phyloP scores from a whole-genome alignment of 2,113 vertebrate genomes.

The Chiloscyllium plagiosum region DNA sequence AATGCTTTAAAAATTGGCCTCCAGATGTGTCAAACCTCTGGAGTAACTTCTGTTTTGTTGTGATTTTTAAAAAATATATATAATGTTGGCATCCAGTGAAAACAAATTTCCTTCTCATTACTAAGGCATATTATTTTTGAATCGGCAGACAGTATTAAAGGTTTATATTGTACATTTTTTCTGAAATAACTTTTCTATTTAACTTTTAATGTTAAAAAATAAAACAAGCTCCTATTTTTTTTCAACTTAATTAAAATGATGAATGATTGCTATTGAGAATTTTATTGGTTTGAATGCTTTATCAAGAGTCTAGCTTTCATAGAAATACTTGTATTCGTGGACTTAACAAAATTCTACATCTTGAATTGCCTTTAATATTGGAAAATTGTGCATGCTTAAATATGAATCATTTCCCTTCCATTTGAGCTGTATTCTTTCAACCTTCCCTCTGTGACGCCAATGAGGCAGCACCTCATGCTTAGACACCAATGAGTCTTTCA shows the following conservation, averaged over 20 bases:
- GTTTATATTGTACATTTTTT: background rate
- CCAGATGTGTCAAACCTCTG: constrained; percentile 37
- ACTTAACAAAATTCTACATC: constrained; percentile 8
- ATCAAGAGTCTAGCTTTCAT: background rate
- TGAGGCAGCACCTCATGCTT: constrained; percentile 80
- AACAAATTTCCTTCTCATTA: background rate
- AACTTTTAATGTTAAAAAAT: constrained; percentile 14
- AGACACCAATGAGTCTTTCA: constrained; percentile 85
- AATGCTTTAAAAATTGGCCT: constrained; percentile 31
- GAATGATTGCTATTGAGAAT: constrained; percentile 23
- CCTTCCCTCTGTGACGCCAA: constrained; percentile 65
- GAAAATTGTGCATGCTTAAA: constrained; percentile 34
- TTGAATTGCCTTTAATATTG: constrained; percentile 19
- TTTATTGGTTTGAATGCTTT: background rate
- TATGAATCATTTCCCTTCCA: constrained; percentile 46
- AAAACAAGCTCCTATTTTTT: constrained; percentile 30
- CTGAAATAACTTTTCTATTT: background rate
- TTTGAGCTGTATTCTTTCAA: constrained; percentile 60
- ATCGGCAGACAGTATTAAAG: background rate
- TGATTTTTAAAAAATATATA: background rate
- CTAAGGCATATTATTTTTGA: constrained; percentile 1
- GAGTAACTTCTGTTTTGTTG: constrained; percentile 32
- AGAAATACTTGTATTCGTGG: constrained; percentile 17
- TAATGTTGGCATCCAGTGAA: background rate
- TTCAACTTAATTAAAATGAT: constrained; percentile 26